phyloP scores from a whole-genome alignment of 35 echinoderm and acorn worm genomes.

The Hemicentrotus pulcherrimus region DNA sequence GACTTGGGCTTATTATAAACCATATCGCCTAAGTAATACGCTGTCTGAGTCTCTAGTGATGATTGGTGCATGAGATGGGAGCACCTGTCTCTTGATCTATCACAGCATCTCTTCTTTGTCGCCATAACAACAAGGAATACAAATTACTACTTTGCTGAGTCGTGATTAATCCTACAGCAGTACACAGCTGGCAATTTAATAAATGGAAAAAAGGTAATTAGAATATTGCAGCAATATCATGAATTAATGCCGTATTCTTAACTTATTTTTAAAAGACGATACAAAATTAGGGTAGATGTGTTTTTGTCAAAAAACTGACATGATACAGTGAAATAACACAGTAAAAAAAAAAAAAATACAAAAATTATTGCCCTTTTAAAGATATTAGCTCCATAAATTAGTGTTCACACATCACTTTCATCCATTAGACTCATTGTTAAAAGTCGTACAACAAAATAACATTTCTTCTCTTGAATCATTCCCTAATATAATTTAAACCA shows the following conservation, averaged over 20 bases:
- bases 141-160: not conserved
- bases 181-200: not conserved
- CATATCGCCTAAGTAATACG: not conserved
- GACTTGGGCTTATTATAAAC: not conserved
- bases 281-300: no score
- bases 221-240: not conserved
- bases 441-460: no score
- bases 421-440: no score
- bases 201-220: not conserved
- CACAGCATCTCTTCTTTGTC: not conserved
- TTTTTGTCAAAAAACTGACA: no score
- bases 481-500: no score
- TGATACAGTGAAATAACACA: no score
- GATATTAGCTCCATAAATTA: no score
- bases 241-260: not conserved
- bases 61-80: not conserved
- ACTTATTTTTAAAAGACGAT: not conserved
- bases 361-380: no score
- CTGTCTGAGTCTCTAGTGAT: not conserved
- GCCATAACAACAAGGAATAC: not conserved
- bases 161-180: not conserved
- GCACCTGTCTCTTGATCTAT: not conserved
- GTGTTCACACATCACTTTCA: no score
- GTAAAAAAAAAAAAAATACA: no score
- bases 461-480: no score